Conservation (phyloP, 2,888 invertebrate genomes). For the Pharmacophagus antenor region DNA sequence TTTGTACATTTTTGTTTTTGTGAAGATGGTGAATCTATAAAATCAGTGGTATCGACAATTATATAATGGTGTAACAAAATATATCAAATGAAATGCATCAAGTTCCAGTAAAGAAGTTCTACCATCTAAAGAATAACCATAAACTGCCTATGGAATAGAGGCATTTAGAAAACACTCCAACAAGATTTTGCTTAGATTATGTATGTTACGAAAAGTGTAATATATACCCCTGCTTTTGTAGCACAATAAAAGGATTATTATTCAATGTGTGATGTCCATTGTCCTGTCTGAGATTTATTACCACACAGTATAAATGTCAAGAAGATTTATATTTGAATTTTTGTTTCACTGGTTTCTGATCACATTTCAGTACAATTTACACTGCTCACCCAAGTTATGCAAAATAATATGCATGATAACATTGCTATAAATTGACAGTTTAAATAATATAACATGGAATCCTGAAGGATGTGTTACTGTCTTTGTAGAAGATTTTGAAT, state of each 20-base stretch:
- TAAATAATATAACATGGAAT: conserved; percentile 40
- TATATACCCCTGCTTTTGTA: conserved; percentile 54
- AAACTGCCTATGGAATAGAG: conserved; percentile 2
- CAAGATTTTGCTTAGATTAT: conserved; percentile 15
- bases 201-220: conserved; percentile 18
- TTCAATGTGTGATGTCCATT: conserved; percentile 33
- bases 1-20: conserved; percentile 55
- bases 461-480: conserved; percentile 37
- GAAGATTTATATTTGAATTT: conserved; percentile 42
- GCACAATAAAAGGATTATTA: conserved; percentile 29
- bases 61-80: conserved; percentile 28
- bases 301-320: conserved; percentile 39
- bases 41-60: conserved; percentile 56
- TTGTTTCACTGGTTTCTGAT: conserved; percentile 69
- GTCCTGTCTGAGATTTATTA: conserved; percentile 40
- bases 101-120: conserved; percentile 12
- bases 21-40: conserved; percentile 53
- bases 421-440: conserved; percentile 40
- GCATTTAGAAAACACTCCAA: conserved; percentile 5
- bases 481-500: conserved; percentile 45
- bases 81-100: conserved; percentile 10
- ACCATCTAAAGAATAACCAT: conserved; percentile 5
- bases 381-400: conserved; percentile 62
- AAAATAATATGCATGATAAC: conserved; percentile 54
- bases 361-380: conserved; percentile 74